Conservation (phyloP, 2,113 vertebrate genomes). For the Toxostoma redivivum region DNA sequence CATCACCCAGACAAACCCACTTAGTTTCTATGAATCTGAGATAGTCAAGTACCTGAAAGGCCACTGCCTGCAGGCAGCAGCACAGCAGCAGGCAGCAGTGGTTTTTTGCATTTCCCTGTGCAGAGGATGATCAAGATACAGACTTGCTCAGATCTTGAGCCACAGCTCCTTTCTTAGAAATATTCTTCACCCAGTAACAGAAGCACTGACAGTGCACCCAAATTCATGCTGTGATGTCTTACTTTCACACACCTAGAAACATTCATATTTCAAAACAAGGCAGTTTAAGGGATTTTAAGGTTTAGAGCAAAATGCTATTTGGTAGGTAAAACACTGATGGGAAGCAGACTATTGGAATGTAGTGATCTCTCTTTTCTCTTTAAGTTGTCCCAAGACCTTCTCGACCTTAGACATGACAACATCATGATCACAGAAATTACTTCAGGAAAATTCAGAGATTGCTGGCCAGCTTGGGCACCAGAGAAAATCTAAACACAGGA, state of each 20-base stretch:
- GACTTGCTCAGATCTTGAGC: not conserved
- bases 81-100: accelerated
- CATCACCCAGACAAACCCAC: not conserved
- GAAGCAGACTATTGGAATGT: not conserved
- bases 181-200: not conserved
- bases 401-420: not conserved
- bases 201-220: not conserved
- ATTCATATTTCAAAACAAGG: not conserved
- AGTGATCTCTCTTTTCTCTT: not conserved
- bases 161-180: not conserved
- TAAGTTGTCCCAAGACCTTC: not conserved
- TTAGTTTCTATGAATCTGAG: not conserved
- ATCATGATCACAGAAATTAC: not conserved
- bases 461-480: not conserved
- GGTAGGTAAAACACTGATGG: not conserved
- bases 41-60: not conserved
- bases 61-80: not conserved
- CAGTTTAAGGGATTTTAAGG: not conserved
- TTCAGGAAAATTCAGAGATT: not conserved
- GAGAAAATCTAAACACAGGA: not conserved
- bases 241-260: not conserved
- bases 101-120: not conserved
- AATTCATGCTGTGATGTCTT: not conserved
- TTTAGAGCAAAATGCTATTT: not conserved
- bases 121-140: not conserved